Percentiles rank a stretch among this genome's conserved stretches.
These are phyloP conservation scores for Nomada ruficornis DNA, from an alignment of 2,888 invertebrate species.

Conservation along the genomic window DNA sequence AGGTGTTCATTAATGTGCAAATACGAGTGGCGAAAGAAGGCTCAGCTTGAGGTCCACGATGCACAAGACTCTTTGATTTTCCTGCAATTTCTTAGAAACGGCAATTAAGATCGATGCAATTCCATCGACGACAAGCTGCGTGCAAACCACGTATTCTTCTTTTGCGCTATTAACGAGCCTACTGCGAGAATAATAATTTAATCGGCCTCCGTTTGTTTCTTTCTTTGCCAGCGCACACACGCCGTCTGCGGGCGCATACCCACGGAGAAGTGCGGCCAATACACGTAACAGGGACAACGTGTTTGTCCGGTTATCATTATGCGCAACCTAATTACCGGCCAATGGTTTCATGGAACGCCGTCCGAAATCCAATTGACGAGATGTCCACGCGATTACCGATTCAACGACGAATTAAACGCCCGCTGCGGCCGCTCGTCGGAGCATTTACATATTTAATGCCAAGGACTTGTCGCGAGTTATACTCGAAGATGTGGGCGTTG, in stretches of 20 bases:
- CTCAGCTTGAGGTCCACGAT: background rate
- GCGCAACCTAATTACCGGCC: slow-evolving; percentile 72
- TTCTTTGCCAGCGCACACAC: slow-evolving; percentile 31
- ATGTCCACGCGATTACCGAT: slow-evolving; percentile 64
- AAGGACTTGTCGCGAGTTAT: slow-evolving; percentile 77
- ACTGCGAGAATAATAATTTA: slow-evolving; percentile 66
- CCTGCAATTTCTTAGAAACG: slow-evolving; percentile 47
- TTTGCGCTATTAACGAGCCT: slow-evolving; percentile 57
- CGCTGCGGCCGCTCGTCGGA: slow-evolving; percentile 69
- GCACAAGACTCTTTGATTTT: slow-evolving; percentile 28
- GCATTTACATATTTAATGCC: slow-evolving; percentile 81
- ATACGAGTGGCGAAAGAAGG: slow-evolving; percentile 42
- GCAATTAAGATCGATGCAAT: slow-evolving; percentile 58
- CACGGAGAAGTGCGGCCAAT: background rate
- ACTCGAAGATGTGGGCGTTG: slow-evolving; percentile 68
- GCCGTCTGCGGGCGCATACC: background rate
- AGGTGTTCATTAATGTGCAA: slow-evolving; percentile 49
- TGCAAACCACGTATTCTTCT: slow-evolving; percentile 37
- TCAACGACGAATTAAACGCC: slow-evolving; percentile 72
- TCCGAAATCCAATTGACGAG: slow-evolving; percentile 69
- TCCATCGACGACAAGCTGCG: slow-evolving; percentile 34
- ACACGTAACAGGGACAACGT: slow-evolving; percentile 42
- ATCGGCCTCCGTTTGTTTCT: slow-evolving; percentile 43
- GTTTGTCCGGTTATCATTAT: slow-evolving; percentile 70
- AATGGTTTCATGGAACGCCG: slow-evolving; percentile 72